A percentile compares a stretch with the other conserved stretches of the same genome.
These are phyloP conservation scores for Heterodera filipjevi DNA, from an alignment of 2,888 invertebrate species.

Conservation along the genomic window DNA sequence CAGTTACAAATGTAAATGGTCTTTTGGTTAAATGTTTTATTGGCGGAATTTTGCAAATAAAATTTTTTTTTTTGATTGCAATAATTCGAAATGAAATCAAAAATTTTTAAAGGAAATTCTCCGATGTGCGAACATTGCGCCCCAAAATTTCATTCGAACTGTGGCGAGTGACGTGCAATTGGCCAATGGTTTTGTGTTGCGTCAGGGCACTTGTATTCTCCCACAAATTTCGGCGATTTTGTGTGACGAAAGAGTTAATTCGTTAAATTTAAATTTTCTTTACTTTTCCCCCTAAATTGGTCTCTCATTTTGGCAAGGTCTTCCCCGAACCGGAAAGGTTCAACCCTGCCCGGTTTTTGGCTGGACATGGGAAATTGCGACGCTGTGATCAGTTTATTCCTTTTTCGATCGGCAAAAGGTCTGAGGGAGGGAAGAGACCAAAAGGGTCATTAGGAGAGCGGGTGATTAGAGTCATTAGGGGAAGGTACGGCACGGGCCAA, in stretches of 20 bases:
- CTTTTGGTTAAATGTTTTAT: too few relatives aligned
- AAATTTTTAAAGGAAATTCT: constrained; percentile 29
- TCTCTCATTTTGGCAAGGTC: constrained; percentile 28
- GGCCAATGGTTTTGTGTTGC: constrained; percentile 26
- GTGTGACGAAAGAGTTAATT: constrained; percentile 27
- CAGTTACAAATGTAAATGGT: constrained; percentile 29
- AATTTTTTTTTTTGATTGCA: too few relatives aligned
- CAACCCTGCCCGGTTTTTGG: constrained; percentile 53
- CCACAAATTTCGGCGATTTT: constrained; percentile 34
- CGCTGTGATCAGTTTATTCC: constrained; percentile 47
- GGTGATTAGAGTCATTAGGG: too few relatives aligned
- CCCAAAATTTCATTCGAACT: constrained; percentile 29
- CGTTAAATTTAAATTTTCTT: background rate
- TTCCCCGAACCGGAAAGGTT: constrained; percentile 52
- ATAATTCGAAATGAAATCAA: background rate
- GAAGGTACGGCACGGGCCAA: constrained; percentile 21
- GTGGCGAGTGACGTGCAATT: constrained; percentile 32
- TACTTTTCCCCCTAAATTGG: too few relatives aligned
- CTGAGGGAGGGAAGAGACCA: too few relatives aligned
- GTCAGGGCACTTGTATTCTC: constrained; percentile 31
- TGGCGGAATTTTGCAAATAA: too few relatives aligned
- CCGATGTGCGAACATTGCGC: constrained; percentile 33
- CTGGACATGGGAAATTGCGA: constrained; percentile 47
- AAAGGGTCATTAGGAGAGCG: too few relatives aligned
- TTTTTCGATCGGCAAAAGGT: constrained; percentile 50